A percentile compares a stretch with the other conserved stretches of the same genome.
These are phyloP conservation scores for Acrobasis repandana DNA, from an alignment of 2,888 invertebrate species.

Conservation along the genomic window DNA sequence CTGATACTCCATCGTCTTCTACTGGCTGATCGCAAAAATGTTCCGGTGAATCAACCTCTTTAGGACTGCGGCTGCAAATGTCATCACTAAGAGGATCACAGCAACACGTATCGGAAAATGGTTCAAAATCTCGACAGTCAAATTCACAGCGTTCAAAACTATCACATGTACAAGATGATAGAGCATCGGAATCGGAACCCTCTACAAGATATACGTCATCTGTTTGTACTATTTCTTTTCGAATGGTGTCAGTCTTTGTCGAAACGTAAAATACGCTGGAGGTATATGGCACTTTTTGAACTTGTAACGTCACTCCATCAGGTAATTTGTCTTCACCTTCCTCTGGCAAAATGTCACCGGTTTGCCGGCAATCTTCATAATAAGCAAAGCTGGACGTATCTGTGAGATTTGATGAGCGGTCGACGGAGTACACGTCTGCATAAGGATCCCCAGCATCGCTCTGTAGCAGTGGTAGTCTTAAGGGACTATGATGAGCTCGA, in stretches of 20 bases:
- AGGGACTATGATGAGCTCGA: constrained; percentile 58
- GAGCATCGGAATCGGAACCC: constrained; percentile 75
- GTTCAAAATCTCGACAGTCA: constrained; percentile 82
- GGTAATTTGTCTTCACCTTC: constrained; percentile 48
- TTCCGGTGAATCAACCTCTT: constrained; percentile 76
- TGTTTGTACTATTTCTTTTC: constrained; percentile 54
- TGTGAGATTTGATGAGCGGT: constrained; percentile 74
- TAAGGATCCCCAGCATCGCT: constrained; percentile 70
- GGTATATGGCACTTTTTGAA: constrained; percentile 75
- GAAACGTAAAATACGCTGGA: constrained; percentile 73
- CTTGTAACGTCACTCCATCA: constrained; percentile 60
- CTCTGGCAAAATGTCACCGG: constrained; percentile 55
- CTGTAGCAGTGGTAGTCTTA: constrained; percentile 60
- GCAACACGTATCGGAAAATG: constrained; percentile 84
- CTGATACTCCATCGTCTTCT: constrained; percentile 71
- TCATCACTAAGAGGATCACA: constrained; percentile 78
- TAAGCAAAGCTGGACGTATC: constrained; percentile 78
- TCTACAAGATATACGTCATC: constrained; percentile 66
- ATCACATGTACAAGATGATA: constrained; percentile 80
- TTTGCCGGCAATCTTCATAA: constrained; percentile 72
- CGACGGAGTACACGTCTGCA: constrained; percentile 73
- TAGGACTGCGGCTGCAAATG: constrained; percentile 76
- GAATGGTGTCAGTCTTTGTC: constrained; percentile 54
- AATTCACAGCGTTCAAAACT: constrained; percentile 83
- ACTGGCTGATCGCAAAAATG: constrained; percentile 65